A percentile compares a stretch with the other conserved stretches of the same genome.
These are phyloP conservation scores for Tarsius wallacei DNA, from an alignment of 2,797 vertebrate species.

Conservation along the genomic window DNA sequence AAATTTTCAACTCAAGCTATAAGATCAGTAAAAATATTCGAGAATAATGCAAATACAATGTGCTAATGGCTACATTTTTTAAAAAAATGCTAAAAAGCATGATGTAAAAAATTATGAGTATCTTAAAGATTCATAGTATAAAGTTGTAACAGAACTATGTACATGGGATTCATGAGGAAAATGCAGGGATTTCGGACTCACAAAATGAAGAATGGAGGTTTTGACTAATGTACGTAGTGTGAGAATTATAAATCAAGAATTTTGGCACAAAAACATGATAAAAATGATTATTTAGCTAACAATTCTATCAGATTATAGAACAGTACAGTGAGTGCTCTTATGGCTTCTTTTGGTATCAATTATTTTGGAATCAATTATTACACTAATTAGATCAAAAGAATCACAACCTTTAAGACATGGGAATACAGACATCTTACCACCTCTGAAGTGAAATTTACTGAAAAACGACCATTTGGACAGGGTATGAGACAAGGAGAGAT, in stretches of 20 bases:
- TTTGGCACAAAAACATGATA: not conserved
- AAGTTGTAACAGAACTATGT: not conserved
- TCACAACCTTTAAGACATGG: not conserved
- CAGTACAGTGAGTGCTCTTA: not conserved
- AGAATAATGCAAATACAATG: constrained; percentile 49
- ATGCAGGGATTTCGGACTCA: not conserved
- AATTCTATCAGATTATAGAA: constrained; percentile 16
- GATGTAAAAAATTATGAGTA: not conserved
- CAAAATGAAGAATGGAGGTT: not conserved
- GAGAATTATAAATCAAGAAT: constrained; percentile 60
- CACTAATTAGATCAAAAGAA: constrained; percentile 24
- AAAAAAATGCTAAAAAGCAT: not conserved
- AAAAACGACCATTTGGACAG: not conserved
- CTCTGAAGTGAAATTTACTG: not conserved
- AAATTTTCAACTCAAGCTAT: constrained; percentile 42
- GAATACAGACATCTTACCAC: not conserved
- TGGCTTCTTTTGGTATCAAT: not conserved
- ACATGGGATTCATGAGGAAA: not conserved
- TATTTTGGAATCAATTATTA: not conserved
- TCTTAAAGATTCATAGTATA: not conserved
- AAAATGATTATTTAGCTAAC: constrained; percentile 28
- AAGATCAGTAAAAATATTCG: constrained; percentile 23
- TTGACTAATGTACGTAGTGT: not conserved
- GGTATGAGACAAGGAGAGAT: not conserved
- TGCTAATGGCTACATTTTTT: not conserved